A percentile compares a stretch with the other conserved stretches of the same genome.
Conservation (phyloP, 2,888 invertebrate genomes). For the Frankliniella intonsa region DNA sequence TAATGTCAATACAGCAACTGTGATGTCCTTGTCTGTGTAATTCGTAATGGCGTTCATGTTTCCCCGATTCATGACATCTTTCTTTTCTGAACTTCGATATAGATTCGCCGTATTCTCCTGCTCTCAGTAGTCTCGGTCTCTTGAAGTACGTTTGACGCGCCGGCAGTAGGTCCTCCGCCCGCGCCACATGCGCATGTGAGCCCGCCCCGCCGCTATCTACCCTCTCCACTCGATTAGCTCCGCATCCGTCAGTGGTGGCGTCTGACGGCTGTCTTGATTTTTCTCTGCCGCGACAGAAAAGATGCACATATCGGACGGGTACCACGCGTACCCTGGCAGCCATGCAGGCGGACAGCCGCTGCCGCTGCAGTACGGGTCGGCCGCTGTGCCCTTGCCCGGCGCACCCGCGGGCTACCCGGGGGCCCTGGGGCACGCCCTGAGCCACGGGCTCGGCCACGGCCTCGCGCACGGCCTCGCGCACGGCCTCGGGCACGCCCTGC, state of each 20-base stretch:
- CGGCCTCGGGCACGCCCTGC: conserved; percentile 5
- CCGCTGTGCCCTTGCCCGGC: background rate
- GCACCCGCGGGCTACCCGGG: background rate
- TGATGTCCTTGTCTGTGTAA: too few species aligned
- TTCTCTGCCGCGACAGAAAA: conserved; percentile 9
- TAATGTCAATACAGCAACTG: too few species aligned
- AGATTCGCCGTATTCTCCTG: too few species aligned
- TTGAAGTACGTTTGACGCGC: too few species aligned
- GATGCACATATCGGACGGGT: conserved; percentile 4
- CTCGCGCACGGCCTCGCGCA: background rate
- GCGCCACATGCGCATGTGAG: too few species aligned
- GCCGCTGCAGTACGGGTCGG: conserved; percentile 4
- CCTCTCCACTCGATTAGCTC: too few species aligned
- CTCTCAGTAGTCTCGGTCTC: too few species aligned
- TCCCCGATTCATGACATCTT: too few species aligned
- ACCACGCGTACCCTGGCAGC: background rate
- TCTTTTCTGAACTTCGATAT: too few species aligned
- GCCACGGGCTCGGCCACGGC: background rate
- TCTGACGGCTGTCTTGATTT: background rate
- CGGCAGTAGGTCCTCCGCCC: too few species aligned
- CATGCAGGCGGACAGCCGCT: background rate
- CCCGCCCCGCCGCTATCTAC: too few species aligned
- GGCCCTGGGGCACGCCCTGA: background rate
- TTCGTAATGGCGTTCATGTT: too few species aligned
- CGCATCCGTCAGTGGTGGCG: background rate